Evolutionary conservation across 92 coral and sea anemone genomes (phyloP).

Genomic region (Metridium senile): DNA sequence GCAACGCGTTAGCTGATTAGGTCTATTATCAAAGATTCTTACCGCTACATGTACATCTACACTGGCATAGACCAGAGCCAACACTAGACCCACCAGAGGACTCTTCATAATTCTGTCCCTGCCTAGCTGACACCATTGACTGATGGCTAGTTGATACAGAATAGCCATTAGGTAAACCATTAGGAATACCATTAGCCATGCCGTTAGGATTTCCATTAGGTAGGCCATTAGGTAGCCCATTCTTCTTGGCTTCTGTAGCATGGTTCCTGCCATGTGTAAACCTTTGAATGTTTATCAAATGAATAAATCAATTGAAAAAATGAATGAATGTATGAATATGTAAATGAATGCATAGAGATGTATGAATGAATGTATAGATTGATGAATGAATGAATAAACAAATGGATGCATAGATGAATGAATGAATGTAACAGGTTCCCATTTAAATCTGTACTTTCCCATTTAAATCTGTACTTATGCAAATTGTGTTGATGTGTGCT

Average conservation of each 20-base stretch:
- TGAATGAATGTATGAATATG: not conserved
- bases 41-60: constrained; percentile 80
- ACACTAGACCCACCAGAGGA: constrained; percentile 63
- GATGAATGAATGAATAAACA: not conserved
- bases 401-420: not conserved
- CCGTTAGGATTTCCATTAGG: not conserved
- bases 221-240: not conserved
- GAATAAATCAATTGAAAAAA: not conserved
- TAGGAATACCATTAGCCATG: not conserved
- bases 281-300: not conserved
- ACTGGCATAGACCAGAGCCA: constrained; percentile 50
- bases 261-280: constrained; percentile 13
- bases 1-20: too few relatives aligned
- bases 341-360: not conserved
- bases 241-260: constrained; percentile 6
- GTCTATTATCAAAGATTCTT: too few relatives aligned
- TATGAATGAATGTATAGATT: not conserved
- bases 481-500: too few relatives aligned
- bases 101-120: constrained; percentile 56
- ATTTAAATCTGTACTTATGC: too few relatives aligned
- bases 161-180: constrained; percentile 41
- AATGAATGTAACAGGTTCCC: too few relatives aligned
- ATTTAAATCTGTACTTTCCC: too few relatives aligned
- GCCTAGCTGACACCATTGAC: constrained; percentile 28
- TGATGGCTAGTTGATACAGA: constrained; percentile 42